phyloP scores from a whole-genome alignment of 2,113 vertebrate genomes.

The Hydropotes inermis region DNA sequence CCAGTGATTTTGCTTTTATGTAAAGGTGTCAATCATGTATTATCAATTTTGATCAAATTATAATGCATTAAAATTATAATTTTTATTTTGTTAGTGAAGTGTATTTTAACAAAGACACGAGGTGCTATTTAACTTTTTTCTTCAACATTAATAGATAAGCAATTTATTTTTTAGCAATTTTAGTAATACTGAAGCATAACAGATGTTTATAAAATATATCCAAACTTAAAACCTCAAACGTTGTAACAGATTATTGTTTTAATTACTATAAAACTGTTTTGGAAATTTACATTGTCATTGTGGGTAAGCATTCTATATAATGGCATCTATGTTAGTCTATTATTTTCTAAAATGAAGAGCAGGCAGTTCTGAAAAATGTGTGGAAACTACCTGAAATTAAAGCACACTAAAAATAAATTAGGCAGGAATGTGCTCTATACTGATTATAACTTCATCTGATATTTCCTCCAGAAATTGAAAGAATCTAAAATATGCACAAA shows the following conservation, averaged over 20 bases:
- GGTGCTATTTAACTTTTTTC: not conserved
- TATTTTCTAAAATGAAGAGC: not conserved
- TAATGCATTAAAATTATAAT: not conserved
- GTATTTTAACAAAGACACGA: accelerated
- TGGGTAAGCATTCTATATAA: not conserved
- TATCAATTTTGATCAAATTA: not conserved
- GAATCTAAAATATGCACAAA: conserved; percentile 12
- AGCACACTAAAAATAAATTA: not conserved
- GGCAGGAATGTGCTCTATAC: not conserved
- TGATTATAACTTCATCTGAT: not conserved
- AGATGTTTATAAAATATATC: not conserved
- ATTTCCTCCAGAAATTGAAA: not conserved
- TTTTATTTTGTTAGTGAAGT: not conserved
- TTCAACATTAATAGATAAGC: not conserved
- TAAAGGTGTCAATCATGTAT: not conserved
- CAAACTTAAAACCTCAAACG: not conserved
- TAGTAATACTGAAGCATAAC: not conserved
- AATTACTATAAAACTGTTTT: not conserved
- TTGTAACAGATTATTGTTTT: not conserved
- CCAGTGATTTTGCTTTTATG: not conserved
- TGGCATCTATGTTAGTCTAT: not conserved
- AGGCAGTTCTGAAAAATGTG: not conserved
- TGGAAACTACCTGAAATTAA: not conserved
- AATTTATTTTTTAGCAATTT: not conserved
- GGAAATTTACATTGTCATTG: not conserved